Base-by-base conservation (phyloP, 1,140 invertebrate genomes). In the Popillia japonica region DNA sequence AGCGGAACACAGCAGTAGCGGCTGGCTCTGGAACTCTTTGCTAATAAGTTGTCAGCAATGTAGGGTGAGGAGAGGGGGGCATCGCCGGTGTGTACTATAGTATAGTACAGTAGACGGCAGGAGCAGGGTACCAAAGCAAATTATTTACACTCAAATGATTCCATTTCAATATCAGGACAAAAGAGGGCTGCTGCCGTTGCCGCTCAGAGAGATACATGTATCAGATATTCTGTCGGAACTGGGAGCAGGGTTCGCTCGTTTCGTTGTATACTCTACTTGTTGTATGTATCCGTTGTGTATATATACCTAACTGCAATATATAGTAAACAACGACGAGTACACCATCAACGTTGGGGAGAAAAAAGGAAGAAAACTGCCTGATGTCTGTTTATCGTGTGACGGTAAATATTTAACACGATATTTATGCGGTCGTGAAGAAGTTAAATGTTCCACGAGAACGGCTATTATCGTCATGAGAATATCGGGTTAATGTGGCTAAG, bases 121-220 rank as follows among this genome's bases (percentile, higher is more conserved):
- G 79, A 78, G 82, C 83, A 82, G 82, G 82, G 81, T 79, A 80
- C 81, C 82, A 86, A 87, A 87, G 84, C 85, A 84, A 87, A 88
- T 88, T 88, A 88, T 83, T 88, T 84, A 87, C 87, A 86, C 84
- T 87, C 85, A 86, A 88, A 87, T 87, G 87, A 87, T 85, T 87
- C 87, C 86, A 88, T 88, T 88, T 87, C 86, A 87, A 86, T 87
- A 87, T 86, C 83, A 81, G 83, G 82, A 86, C 85, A 85, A 86
- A 86, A 86, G 85, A 83, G 84, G 85, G 85, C 80, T 83, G 80
- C 81, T 80, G 80, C 81, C 79, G 61, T 78, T 59, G 75, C 48
- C 42, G 48, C 75, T 61, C 72, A 44, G 72, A 48, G 77, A 78
- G 78, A 78, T 78, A 78, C 72, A 78, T 78, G 78, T 78, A 78